These are phyloP conservation scores for Suricata suricatta DNA, from an alignment of 2,113 vertebrate genomes.

Conservation along the genomic window DNA sequence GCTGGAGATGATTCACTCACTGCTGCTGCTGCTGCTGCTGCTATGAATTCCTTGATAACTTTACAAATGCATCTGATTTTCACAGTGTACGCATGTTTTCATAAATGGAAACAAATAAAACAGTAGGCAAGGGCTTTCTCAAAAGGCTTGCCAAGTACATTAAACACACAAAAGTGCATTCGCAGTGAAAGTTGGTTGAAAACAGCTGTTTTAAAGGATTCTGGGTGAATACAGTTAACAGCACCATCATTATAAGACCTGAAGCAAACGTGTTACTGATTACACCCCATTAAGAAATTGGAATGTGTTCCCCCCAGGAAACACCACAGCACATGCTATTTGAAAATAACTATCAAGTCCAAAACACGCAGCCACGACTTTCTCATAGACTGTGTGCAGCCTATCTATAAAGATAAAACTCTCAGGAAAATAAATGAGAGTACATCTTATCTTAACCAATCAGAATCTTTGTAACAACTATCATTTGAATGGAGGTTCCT, in stretches of 20 bases:
- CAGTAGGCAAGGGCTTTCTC: conserved; percentile 71
- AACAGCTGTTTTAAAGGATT: conserved; percentile 72
- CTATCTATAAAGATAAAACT: conserved; percentile 74
- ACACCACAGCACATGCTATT: conserved; percentile 68
- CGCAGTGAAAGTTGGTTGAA: conserved; percentile 74
- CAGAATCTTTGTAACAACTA: conserved; percentile 40
- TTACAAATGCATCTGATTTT: conserved; percentile 75
- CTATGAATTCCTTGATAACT: conserved; percentile 62
- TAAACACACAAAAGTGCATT: conserved; percentile 71
- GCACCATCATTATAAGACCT: conserved; percentile 79
- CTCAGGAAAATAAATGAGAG: conserved; percentile 57
- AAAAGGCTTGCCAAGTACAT: conserved; percentile 57
- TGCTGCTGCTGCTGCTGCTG: background rate
- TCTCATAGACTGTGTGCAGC: conserved; percentile 60
- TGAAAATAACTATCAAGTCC: conserved; percentile 74
- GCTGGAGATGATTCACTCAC: background rate
- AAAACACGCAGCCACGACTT: conserved; percentile 67
- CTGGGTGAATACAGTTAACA: conserved; percentile 71
- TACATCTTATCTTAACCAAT: conserved; percentile 64
- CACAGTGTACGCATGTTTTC: conserved; percentile 68
- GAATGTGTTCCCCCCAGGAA: conserved; percentile 82
- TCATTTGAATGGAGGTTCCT: conserved; percentile 41
- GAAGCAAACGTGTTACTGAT: conserved; percentile 85
- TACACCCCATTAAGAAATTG: conserved; percentile 87
- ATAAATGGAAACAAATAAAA: conserved; percentile 82